Evolutionary conservation across 2,888 invertebrate genomes (phyloP).

Genomic region (Thecophora atra): DNA sequence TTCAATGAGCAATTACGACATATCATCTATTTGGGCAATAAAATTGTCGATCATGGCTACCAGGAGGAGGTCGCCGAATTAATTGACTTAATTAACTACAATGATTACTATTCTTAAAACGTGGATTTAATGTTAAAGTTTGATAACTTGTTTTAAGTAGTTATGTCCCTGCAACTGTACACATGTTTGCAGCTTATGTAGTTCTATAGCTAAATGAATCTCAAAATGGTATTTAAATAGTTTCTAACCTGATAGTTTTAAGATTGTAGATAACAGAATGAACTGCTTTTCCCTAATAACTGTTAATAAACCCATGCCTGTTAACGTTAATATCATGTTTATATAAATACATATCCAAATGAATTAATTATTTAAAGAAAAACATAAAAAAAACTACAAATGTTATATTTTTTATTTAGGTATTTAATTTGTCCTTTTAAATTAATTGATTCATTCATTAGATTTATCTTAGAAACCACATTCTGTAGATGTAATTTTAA

Average conservation of each 20-base stretch:
- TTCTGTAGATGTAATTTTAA: no score
- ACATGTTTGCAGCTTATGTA: neutral
- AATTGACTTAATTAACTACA: conserved; percentile 63
- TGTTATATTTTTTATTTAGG: no score
- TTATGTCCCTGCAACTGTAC: neutral
- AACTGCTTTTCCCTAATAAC: neutral
- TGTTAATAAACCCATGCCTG: no score
- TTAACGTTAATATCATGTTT: no score
- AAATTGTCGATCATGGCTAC: conserved; percentile 63
- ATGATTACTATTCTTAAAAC: conserved; percentile 59
- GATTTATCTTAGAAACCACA: no score
- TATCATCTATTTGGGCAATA: conserved; percentile 64
- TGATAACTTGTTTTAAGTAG: neutral
- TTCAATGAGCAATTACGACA: conserved; percentile 63
- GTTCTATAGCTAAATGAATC: neutral
- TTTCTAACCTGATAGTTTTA: neutral
- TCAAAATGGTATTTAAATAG: neutral
- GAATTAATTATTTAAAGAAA: no score
- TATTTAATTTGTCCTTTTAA: no score
- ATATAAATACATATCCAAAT: no score
- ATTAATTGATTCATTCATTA: no score
- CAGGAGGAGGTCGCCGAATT: conserved; percentile 65
- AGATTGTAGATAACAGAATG: conserved; percentile 15
- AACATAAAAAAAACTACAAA: no score
- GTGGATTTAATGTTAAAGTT: neutral